phyloP scores from a whole-genome alignment of 2,797 vertebrate species.

The Pangasius djambal region DNA sequence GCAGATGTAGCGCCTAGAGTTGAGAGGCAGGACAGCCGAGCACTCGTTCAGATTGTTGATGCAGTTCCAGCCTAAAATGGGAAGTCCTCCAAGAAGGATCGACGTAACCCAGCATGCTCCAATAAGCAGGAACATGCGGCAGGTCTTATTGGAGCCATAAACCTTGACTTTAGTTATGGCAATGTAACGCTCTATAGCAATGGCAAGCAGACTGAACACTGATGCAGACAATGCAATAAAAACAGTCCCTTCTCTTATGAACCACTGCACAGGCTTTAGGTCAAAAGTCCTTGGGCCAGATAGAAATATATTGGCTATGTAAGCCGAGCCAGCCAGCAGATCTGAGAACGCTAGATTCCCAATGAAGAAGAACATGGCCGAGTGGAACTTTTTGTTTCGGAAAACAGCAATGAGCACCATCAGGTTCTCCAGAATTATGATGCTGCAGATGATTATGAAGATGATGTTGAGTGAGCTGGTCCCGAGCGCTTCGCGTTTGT shows the following conservation, averaged over 20 bases:
- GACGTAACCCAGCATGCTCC: conserved; percentile 92
- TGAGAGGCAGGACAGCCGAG: conserved; percentile 90
- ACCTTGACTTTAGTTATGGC: conserved; percentile 93
- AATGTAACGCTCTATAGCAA: conserved; percentile 92
- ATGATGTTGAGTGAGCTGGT: conserved; percentile 69
- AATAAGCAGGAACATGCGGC: conserved; percentile 92
- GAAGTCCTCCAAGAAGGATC: conserved; percentile 86
- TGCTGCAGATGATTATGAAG: conserved; percentile 84
- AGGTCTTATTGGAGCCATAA: conserved; percentile 86
- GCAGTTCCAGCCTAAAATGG: conserved; percentile 97
- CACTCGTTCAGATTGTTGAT: conserved; percentile 79
- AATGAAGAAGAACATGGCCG: conserved; percentile 97
- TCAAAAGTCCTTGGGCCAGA: conserved; percentile 83
- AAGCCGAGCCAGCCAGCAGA: conserved; percentile 87
- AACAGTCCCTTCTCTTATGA: conserved; percentile 90
- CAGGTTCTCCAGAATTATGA: conserved; percentile 92
- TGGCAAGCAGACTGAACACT: conserved; percentile 92
- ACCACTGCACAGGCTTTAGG: conserved; percentile 89
- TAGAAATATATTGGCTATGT: conserved; percentile 88
- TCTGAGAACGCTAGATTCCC: conserved; percentile 94
- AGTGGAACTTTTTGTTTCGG: conserved; percentile 93
- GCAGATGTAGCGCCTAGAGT: conserved; percentile 88
- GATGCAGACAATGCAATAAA: conserved; percentile 93
- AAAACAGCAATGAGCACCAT: conserved; percentile 87
- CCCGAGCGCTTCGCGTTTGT: background rate